A percentile compares a stretch with the other conserved stretches of the same genome.
These are phyloP conservation scores for Thelaira solivaga DNA, from an alignment of 2,888 invertebrate species.

Conservation along the genomic window DNA sequence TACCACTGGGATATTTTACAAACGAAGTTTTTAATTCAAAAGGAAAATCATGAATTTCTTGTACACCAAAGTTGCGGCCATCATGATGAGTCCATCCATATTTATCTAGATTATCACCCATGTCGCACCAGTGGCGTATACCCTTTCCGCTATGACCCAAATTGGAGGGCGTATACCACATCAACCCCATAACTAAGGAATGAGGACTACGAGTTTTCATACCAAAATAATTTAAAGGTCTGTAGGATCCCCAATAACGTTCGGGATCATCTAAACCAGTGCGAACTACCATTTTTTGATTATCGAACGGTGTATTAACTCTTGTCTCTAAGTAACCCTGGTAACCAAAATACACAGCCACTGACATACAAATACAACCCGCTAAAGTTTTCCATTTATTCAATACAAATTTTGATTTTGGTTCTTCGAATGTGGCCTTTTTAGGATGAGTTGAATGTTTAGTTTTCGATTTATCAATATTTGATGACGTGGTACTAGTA, in stretches of 20 bases:
- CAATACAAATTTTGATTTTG: constrained; percentile 69
- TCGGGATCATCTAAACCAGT: constrained; percentile 86
- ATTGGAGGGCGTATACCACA: constrained; percentile 94
- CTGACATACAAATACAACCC: constrained; percentile 81
- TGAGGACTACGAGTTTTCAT: constrained; percentile 92
- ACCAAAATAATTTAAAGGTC: constrained; percentile 93
- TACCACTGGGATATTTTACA: constrained; percentile 89
- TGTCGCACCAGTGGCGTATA: constrained; percentile 94
- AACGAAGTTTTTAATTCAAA: constrained; percentile 90
- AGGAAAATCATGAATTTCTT: constrained; percentile 89
- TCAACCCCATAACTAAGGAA: constrained; percentile 93
- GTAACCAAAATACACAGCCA: constrained; percentile 87
- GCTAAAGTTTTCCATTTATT: constrained; percentile 81
- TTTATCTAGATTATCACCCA: constrained; percentile 86
- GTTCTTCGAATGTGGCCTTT: constrained; percentile 56
- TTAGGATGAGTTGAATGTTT: constrained; percentile 38
- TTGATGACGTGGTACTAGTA: constrained; percentile 52
- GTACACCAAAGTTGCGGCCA: constrained; percentile 92
- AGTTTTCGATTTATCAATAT: constrained; percentile 32
- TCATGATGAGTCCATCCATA: constrained; percentile 97
- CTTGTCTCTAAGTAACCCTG: constrained; percentile 91
- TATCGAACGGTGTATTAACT: constrained; percentile 90
- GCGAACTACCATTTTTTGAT: constrained; percentile 85
- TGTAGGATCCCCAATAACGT: constrained; percentile 95
- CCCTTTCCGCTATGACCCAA: constrained; percentile 85